A percentile compares a stretch with the other conserved stretches of the same genome.
Conservation (phyloP, 2,113 vertebrate species). For the Halichoeres trimaculatus region DNA sequence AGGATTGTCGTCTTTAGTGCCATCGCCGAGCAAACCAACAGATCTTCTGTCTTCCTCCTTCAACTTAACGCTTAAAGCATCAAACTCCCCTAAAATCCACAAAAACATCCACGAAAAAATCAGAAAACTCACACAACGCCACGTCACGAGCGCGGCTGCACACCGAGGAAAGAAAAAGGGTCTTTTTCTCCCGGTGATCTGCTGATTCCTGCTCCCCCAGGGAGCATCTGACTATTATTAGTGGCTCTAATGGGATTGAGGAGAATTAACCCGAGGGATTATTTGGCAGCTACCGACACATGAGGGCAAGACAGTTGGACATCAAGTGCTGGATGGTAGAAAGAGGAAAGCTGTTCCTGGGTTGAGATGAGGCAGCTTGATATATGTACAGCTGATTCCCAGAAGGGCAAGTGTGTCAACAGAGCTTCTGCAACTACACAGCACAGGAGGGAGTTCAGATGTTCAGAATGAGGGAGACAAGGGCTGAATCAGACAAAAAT, state of each 20-base stretch:
- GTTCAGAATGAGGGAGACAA: background rate
- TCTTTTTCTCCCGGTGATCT: constrained; percentile 22
- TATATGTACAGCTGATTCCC: constrained; percentile 53
- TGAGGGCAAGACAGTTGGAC: constrained; percentile 66
- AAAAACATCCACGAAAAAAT: background rate
- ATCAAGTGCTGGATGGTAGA: constrained; percentile 60
- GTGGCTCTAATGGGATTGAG: constrained; percentile 68
- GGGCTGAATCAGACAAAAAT: too few relatives aligned
- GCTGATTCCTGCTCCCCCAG: constrained; percentile 61
- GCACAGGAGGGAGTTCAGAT: background rate
- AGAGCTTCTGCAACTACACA: constrained; percentile 17
- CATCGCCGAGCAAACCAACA: constrained; percentile 42
- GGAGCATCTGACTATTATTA: constrained; percentile 73
- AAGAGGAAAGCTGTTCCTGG: constrained; percentile 68
- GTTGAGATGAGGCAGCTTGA: constrained; percentile 38
- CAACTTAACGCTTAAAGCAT: constrained; percentile 15
- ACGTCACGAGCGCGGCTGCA: background rate
- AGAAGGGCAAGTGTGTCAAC: constrained; percentile 54
- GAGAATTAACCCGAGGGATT: constrained; percentile 74
- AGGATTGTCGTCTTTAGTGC: constrained; percentile 79
- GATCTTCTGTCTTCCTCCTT: background rate
- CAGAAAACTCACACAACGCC: background rate
- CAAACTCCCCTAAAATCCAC: background rate
- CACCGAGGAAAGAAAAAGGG: background rate
- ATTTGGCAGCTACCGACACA: constrained; percentile 68